These are phyloP conservation scores for Linurgus olivaceus DNA, from an alignment of 2,797 vertebrate species.

Conservation along the genomic window DNA sequence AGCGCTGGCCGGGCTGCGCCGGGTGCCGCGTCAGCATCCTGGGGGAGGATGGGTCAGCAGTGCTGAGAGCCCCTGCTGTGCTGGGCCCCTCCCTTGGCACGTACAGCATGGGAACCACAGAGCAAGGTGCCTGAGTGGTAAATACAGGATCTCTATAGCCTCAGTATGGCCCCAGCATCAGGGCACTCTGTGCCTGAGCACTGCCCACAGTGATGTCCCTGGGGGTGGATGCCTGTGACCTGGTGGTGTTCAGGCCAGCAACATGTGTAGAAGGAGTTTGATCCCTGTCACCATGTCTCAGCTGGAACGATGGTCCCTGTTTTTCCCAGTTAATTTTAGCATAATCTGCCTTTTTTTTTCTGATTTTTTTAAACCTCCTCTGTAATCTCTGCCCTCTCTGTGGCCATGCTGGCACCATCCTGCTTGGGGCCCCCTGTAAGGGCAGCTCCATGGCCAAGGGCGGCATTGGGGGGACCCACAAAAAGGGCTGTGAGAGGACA, in stretches of 20 bases:
- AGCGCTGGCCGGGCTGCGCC: fast-evolving
- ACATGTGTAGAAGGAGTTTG: not conserved
- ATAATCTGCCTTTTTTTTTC: not conserved
- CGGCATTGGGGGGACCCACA: fast-evolving
- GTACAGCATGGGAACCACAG: fast-evolving
- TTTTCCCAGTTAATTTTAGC: conserved; percentile 66
- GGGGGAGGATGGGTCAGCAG: not conserved
- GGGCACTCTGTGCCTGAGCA: fast-evolving
- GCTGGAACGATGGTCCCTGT: not conserved
- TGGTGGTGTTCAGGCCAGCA: fast-evolving
- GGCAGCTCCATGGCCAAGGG: not conserved
- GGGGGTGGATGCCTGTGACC: fast-evolving
- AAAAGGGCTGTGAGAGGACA: not conserved
- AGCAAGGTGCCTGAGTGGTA: fast-evolving
- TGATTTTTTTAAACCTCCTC: not conserved
- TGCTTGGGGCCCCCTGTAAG: not conserved
- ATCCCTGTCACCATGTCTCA: not conserved
- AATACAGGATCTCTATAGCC: not conserved
- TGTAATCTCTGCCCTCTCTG: conserved; percentile 20
- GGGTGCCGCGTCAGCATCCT: conserved; percentile 16
- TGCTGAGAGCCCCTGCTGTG: fast-evolving
- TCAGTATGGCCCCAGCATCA: fast-evolving
- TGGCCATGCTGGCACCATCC: not conserved
- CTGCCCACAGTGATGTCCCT: fast-evolving
- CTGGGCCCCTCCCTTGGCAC: fast-evolving